Evolutionary conservation across 2,113 vertebrate species (phyloP).

Genomic region (Myxocyprinus asiaticus): DNA sequence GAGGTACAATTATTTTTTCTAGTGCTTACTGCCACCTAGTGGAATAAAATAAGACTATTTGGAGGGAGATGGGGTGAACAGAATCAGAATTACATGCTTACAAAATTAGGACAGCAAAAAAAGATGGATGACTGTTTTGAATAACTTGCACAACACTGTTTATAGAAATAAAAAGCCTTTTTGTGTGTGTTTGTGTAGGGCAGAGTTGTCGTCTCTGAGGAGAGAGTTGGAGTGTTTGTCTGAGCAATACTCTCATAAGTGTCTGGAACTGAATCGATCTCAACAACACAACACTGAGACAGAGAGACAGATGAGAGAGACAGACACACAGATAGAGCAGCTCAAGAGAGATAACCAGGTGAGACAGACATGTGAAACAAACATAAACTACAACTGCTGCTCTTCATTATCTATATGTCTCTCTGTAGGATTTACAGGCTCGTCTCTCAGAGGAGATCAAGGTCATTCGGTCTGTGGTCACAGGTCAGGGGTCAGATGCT

Average conservation of each 20-base stretch:
- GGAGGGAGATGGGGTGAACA: too few species aligned
- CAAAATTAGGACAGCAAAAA: too few species aligned
- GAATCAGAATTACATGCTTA: too few species aligned
- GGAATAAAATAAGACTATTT: too few species aligned
- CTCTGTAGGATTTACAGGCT: conserved; percentile 81
- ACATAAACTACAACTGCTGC: too few species aligned
- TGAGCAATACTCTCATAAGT: conserved; percentile 93
- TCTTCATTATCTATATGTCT: not conserved
- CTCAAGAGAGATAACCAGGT: conserved; percentile 91
- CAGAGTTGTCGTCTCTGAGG: conserved; percentile 81
- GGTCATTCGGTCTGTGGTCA: conserved; percentile 71
- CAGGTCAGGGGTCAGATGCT: conserved; percentile 69
- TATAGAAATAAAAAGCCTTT: too few species aligned
- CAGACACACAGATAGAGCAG: conserved; percentile 86
- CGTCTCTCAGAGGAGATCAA: conserved; percentile 84
- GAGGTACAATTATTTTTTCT: too few species aligned
- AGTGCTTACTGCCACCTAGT: too few species aligned
- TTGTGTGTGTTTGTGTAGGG: conserved; percentile 67
- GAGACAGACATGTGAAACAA: conserved; percentile 16
- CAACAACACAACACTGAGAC: conserved; percentile 80
- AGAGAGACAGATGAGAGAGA: conserved; percentile 78
- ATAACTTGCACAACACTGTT: too few species aligned
- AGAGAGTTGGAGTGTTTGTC: conserved; percentile 90
- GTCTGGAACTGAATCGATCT: conserved; percentile 86
- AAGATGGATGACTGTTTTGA: too few species aligned